phyloP scores from a whole-genome alignment of 2,113 vertebrate genomes.

The Pangasianodon gigas region DNA sequence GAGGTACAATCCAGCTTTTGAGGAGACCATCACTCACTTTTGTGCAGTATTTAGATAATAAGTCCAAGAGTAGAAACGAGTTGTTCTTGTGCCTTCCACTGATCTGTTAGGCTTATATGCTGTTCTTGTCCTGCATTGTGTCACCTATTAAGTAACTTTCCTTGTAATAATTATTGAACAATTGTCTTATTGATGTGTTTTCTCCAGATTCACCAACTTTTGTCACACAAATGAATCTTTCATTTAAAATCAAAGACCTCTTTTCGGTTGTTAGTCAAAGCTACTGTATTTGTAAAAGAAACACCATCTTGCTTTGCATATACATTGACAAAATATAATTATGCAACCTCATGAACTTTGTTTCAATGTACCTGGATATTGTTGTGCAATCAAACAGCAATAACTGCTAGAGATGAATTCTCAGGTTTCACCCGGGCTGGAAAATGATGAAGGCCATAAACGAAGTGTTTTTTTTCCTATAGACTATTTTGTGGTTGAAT shows the following conservation, averaged over 20 bases:
- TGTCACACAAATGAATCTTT: background rate
- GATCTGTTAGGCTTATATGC: slow-evolving; percentile 18
- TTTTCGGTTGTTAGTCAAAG: slow-evolving; percentile 5
- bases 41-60: slow-evolving; percentile 14
- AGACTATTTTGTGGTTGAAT: slow-evolving; percentile 5
- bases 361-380: slow-evolving; percentile 26
- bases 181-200: slow-evolving; percentile 20
- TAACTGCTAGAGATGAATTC: slow-evolving; percentile 46
- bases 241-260: slow-evolving; percentile 1
- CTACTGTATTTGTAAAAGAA: background rate
- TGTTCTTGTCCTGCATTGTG: slow-evolving; percentile 34
- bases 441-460: slow-evolving; percentile 33
- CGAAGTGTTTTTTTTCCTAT: background rate
- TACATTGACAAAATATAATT: slow-evolving; percentile 28
- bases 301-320: background rate
- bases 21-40: slow-evolving; percentile 12
- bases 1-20: background rate
- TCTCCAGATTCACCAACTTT: background rate
- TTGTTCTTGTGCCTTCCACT: slow-evolving; percentile 42
- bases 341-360: slow-evolving; percentile 43
- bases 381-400: slow-evolving; percentile 45
- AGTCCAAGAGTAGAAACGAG: slow-evolving; percentile 33
- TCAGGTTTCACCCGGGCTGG: slow-evolving; percentile 42
- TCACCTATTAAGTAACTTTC: slow-evolving; percentile 8
- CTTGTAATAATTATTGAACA: slow-evolving; percentile 19